Evolutionary conservation across 2,888 invertebrate genomes (phyloP).

Genomic region (Eumerus sabulonum): DNA sequence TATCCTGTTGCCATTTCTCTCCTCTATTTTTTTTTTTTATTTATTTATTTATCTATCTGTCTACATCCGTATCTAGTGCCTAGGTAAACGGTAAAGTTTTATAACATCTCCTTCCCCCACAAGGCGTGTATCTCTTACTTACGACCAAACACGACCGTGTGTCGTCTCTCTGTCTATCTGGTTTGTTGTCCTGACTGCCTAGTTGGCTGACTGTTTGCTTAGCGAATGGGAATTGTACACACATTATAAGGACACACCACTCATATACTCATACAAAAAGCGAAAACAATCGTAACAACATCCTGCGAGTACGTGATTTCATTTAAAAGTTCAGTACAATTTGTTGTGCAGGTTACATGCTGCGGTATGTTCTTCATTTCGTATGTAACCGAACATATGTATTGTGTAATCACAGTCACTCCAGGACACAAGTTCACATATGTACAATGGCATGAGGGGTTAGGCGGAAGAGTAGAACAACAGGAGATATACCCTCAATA

Average conservation of each 20-base stretch:
- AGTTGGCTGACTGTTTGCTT: conserved; percentile 54
- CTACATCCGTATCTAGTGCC: conserved; percentile 33
- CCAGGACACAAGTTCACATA: conserved; percentile 20
- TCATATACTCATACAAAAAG: no score
- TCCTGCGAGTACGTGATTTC: conserved; percentile 69
- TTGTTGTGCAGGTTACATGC: conserved; percentile 67
- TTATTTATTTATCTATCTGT: conserved; percentile 29
- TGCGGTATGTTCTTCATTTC: conserved; percentile 56
- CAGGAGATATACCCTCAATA: conserved; percentile 49
- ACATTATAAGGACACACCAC: conserved; percentile 66
- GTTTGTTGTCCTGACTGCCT: conserved; percentile 31
- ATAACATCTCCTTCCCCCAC: conserved; percentile 48
- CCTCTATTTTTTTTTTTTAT: conserved; percentile 26
- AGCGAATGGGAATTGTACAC: conserved; percentile 65
- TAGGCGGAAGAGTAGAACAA: conserved; percentile 18
- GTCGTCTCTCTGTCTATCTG: no score
- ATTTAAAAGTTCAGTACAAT: conserved; percentile 68
- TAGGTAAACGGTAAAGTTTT: conserved; percentile 67
- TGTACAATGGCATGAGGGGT: conserved; percentile 25
- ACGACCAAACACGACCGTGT: neutral
- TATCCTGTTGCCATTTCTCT: conserved; percentile 53
- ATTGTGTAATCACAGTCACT: conserved; percentile 8
- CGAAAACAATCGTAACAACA: conserved; percentile 69
- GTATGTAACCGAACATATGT: conserved; percentile 45
- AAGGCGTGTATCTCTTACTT: conserved; percentile 12